Evolutionary conservation across 2,888 invertebrate genomes (phyloP).

Genomic region (Epicampocera succincta): DNA sequence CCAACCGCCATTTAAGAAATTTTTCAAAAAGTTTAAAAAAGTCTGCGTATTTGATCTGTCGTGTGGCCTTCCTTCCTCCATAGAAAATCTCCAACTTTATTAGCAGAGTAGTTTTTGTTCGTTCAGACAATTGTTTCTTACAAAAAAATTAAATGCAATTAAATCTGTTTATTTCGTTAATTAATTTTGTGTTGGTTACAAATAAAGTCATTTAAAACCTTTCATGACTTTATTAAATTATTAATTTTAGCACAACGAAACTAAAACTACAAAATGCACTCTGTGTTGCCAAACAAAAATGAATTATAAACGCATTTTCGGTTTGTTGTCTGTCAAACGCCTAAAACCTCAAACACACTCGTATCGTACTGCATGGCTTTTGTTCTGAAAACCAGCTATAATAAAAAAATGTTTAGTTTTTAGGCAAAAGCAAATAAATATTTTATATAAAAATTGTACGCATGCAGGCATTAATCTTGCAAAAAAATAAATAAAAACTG

Average conservation of each 20-base stretch:
- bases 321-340: constrained; percentile 34
- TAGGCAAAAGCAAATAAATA: neutral
- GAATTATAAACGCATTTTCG: constrained; percentile 17
- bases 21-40: too few relatives aligned
- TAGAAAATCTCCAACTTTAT: too few relatives aligned
- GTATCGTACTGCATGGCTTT: neutral
- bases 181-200: constrained; percentile 25
- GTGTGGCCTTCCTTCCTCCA: too few relatives aligned
- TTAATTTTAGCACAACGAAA: constrained; percentile 32
- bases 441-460: constrained; percentile 26
- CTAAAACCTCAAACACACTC: neutral
- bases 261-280: neutral
- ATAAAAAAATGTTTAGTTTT: neutral
- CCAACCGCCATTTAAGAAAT: too few relatives aligned
- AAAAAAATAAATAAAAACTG: constrained; percentile 15
- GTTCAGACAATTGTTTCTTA: neutral
- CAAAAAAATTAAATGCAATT: constrained; percentile 42
- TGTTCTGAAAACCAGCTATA: too few relatives aligned
- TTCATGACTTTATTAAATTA: constrained; percentile 56
- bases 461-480: constrained; percentile 24
- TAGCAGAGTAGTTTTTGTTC: too few relatives aligned
- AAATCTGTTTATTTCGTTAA: constrained; percentile 27
- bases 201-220: constrained; percentile 57
- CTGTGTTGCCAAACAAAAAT: neutral
- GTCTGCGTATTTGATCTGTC: too few relatives aligned